These are phyloP conservation scores for Myrmecophaga tridactyla DNA, from an alignment of 2,113 vertebrate species.

Conservation along the genomic window DNA sequence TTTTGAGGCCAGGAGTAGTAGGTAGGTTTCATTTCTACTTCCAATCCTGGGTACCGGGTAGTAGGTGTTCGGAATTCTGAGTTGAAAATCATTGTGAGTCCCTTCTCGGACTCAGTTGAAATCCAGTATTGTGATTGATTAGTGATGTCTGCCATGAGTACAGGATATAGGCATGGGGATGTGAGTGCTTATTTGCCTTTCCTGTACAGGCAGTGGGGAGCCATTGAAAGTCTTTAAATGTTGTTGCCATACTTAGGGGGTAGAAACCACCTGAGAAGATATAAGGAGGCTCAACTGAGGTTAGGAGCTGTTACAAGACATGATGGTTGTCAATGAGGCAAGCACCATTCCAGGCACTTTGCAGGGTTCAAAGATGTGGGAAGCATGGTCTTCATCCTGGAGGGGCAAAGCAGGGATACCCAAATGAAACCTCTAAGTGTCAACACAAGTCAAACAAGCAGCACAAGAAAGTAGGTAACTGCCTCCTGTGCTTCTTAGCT, in stretches of 20 bases:
- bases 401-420: not conserved
- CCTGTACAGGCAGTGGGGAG: not conserved
- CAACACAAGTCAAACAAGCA: not conserved
- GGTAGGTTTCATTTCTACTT: not conserved
- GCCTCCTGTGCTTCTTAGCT: not conserved
- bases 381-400: not conserved
- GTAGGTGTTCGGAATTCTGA: not conserved
- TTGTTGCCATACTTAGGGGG: not conserved
- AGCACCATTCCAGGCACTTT: not conserved
- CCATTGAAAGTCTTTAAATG: not conserved
- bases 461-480: not conserved
- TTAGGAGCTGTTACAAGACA: not conserved
- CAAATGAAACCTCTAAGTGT: constrained; percentile 37
- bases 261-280: not conserved
- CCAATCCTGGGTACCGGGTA: not conserved
- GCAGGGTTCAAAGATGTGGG: not conserved
- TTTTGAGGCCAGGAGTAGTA: not conserved
- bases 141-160: not conserved
- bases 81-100: not conserved
- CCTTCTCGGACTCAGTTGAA: not conserved
- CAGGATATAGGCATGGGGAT: not conserved
- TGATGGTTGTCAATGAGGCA: not conserved
- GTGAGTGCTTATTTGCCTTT: not conserved
- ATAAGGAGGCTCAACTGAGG: not conserved
- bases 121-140: not conserved